Evolutionary conservation across 2,888 invertebrate species (phyloP).

Genomic region (Sminthurides aquaticus): DNA sequence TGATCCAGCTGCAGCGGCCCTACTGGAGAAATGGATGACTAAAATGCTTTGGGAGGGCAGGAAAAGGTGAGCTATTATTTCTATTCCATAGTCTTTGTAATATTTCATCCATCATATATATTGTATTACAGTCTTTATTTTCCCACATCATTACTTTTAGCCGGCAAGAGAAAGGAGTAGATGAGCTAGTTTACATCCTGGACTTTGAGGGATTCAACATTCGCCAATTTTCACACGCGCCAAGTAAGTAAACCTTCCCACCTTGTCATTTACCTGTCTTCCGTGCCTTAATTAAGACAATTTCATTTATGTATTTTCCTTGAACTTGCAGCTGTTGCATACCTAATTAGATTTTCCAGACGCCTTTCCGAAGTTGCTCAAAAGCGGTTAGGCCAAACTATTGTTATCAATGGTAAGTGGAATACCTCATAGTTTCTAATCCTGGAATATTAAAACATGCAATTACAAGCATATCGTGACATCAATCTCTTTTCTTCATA

Average conservation of each 20-base stretch:
- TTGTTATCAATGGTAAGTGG: not conserved
- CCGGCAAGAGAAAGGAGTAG: not conserved
- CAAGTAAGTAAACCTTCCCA: not conserved
- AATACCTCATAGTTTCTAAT: too few relatives aligned
- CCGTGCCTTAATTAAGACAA: not conserved
- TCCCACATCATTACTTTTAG: not conserved
- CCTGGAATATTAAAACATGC: too few relatives aligned
- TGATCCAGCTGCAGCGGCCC: not conserved
- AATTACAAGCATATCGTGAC: too few relatives aligned
- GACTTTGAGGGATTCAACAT: not conserved
- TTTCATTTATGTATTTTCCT: not conserved
- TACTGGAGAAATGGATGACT: not conserved
- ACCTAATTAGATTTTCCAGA: not conserved
- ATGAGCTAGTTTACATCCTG: not conserved
- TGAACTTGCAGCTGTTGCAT: not conserved
- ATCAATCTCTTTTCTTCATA: too few relatives aligned
- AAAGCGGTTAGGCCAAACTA: not conserved
- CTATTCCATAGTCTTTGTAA: not conserved
- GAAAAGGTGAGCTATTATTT: not conserved
- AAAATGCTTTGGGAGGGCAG: not conserved
- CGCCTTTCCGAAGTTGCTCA: not conserved
- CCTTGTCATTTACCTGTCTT: not conserved
- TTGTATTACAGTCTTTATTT: too few relatives aligned
- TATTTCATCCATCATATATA: not conserved
- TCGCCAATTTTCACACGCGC: not conserved